Evolutionary conservation across 2,797 vertebrate species (phyloP).

Genomic region (Calcarius lapponicus): DNA sequence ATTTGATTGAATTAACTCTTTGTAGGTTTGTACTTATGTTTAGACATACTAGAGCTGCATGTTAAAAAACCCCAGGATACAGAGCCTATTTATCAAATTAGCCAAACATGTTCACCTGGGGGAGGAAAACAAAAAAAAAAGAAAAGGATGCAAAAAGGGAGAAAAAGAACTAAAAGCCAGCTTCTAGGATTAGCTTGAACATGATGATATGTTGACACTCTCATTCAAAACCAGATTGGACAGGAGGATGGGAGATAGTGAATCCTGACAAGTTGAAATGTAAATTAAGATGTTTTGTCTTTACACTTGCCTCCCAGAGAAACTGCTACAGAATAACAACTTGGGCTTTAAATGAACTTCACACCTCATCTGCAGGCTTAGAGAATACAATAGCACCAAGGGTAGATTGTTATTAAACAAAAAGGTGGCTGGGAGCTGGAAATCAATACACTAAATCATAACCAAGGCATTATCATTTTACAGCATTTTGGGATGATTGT

Average conservation of each 20-base stretch:
- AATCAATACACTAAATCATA: background rate
- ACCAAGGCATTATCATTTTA: background rate
- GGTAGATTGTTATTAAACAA: background rate
- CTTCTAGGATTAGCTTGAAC: constrained; percentile 11
- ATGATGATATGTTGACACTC: background rate
- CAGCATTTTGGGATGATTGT: background rate
- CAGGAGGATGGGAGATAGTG: background rate
- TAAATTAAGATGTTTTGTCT: background rate
- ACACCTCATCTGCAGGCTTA: background rate
- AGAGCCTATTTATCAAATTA: background rate
- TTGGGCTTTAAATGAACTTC: background rate
- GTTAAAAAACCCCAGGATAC: background rate
- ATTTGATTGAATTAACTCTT: constrained; percentile 43
- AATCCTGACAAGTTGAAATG: background rate
- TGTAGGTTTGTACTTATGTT: background rate
- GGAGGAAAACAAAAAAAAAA: background rate
- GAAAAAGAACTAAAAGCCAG: background rate
- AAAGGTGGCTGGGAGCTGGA: background rate
- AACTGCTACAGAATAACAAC: background rate
- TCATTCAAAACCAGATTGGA: background rate
- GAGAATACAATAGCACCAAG: background rate
- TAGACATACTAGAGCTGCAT: background rate
- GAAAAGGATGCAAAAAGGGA: background rate
- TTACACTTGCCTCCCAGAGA: background rate
- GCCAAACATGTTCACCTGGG: background rate